Conservation (phyloP, 2,113 vertebrate species). For the Channa maculata region DNA sequence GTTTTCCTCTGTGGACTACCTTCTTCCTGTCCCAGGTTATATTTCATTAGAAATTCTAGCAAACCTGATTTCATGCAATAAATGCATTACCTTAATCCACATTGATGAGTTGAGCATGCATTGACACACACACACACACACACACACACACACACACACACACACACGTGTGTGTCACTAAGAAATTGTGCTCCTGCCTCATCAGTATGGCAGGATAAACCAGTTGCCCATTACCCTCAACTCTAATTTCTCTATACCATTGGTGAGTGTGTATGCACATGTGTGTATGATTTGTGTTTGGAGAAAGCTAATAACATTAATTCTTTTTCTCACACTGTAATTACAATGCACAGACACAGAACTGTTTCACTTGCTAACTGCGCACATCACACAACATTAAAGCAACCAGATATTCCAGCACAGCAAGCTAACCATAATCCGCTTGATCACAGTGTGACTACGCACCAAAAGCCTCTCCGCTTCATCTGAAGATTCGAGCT, state of each 20-base stretch:
- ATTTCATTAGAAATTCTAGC: conserved; percentile 60
- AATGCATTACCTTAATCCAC: conserved; percentile 78
- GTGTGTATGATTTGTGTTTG: background rate
- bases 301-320: conserved; percentile 33
- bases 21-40: conserved; percentile 38
- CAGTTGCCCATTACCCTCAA: conserved; percentile 59
- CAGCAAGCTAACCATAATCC: background rate
- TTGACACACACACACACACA: background rate
- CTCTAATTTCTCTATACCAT: conserved; percentile 56
- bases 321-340: conserved; percentile 10
- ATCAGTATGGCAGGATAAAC: conserved; percentile 57
- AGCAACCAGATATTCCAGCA: conserved; percentile 15
- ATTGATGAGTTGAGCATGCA: conserved; percentile 56
- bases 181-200: conserved; percentile 50
- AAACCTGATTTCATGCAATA: conserved; percentile 72
- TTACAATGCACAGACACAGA: conserved; percentile 18
- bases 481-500: conserved; percentile 27
- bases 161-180: conserved; percentile 22
- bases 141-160: too few species aligned
- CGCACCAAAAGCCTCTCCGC: conserved; percentile 10
- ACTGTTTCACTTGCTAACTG: conserved; percentile 16
- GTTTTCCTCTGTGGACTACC: conserved; percentile 52
- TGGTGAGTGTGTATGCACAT: conserved; percentile 3
- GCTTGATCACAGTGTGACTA: conserved; percentile 46
- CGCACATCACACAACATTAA: conserved; percentile 32